phyloP scores from a whole-genome alignment of 2,113 vertebrate species.

The Carlito syrichta region DNA sequence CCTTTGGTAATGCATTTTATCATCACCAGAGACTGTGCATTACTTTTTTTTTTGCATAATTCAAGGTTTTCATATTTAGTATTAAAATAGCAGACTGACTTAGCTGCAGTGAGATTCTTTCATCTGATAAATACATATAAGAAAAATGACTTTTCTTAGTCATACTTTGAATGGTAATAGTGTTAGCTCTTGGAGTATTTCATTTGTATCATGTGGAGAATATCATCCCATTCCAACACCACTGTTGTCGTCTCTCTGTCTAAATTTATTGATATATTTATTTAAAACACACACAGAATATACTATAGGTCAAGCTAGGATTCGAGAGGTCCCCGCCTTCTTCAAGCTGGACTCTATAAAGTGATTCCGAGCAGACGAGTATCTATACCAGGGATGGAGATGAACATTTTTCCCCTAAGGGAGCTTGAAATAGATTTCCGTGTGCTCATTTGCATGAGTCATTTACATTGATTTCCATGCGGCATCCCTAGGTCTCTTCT shows the following conservation, averaged over 20 bases:
- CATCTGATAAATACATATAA: not conserved
- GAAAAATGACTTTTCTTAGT: conserved; percentile 15
- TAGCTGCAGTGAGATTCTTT: not conserved
- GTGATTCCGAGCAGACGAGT: conserved; percentile 45
- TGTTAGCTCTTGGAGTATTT: conserved; percentile 28
- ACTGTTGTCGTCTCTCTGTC: not conserved
- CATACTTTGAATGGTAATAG: conserved; percentile 3
- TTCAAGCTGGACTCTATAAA: not conserved
- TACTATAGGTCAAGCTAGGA: not conserved
- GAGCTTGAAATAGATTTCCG: conserved; percentile 46
- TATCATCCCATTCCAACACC: not conserved
- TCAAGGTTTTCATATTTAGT: not conserved
- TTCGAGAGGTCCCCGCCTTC: conserved; percentile 27
- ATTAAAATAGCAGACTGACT: not conserved
- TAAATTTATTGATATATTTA: conserved; percentile 25
- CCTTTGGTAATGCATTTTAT: not conserved
- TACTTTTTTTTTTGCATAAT: not conserved
- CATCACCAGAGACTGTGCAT: not conserved
- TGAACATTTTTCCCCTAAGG: not conserved
- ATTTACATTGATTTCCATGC: conserved; percentile 61
- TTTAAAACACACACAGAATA: not conserved
- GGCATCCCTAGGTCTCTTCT: conserved; percentile 1
- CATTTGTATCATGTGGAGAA: not conserved
- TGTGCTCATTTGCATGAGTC: conserved; percentile 51
- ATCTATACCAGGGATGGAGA: conserved; percentile 32